phyloP scores from a whole-genome alignment of 1,140 invertebrate genomes.

The Caenorhabditis latens region DNA sequence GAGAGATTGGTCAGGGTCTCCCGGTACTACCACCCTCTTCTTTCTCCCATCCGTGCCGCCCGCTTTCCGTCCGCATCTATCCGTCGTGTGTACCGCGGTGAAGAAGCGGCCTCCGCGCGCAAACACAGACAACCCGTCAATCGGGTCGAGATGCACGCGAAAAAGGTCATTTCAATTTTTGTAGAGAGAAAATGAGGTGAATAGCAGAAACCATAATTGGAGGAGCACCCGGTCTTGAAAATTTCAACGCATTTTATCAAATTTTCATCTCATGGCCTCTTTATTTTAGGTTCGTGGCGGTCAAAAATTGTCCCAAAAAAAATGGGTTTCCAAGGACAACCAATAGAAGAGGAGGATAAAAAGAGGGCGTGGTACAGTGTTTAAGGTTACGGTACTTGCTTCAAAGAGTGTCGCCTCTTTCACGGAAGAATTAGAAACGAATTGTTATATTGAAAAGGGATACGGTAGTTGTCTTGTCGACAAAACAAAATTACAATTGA shows the following conservation, averaged over 20 bases:
- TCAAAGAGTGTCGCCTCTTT: too few species aligned
- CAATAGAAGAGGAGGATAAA: neutral
- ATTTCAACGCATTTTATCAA: constrained; percentile 41
- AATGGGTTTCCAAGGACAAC: constrained; percentile 1
- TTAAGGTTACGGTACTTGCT: neutral
- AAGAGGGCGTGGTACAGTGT: neutral
- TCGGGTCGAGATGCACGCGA: neutral
- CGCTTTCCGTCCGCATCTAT: constrained; percentile 39
- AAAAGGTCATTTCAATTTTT: constrained; percentile 36
- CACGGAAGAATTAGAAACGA: too few species aligned
- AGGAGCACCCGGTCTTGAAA: neutral
- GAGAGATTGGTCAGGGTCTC: constrained; percentile 52
- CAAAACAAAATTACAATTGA: too few species aligned
- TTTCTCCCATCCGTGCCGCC: constrained; percentile 23
- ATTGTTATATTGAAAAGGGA: neutral
- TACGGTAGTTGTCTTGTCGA: neutral
- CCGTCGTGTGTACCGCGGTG: constrained; percentile 29
- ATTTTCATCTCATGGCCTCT: constrained; percentile 1
- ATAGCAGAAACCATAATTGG: neutral
- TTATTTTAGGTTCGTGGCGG: neutral
- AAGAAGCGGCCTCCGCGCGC: neutral
- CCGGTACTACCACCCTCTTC: constrained; percentile 42
- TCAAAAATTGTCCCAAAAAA: neutral
- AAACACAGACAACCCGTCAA: neutral
- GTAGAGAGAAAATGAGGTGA: neutral